Conservation (phyloP, 2,888 invertebrate genomes). For the Ennomos fuscantarius region DNA sequence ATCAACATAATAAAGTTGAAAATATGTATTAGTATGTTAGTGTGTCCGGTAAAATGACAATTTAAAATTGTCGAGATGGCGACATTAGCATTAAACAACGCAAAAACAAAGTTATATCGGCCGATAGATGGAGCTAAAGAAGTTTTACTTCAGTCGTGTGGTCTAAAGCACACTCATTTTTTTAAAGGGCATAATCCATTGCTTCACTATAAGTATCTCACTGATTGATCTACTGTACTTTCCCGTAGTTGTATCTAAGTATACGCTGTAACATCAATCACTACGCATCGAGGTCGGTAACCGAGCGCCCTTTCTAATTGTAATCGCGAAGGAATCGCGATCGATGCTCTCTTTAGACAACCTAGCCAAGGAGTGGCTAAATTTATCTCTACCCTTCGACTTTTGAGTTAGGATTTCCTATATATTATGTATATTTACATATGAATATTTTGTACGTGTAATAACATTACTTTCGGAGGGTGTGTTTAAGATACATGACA, state of each 20-base stretch:
- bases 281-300: slow-evolving; percentile 56
- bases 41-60: too few relatives aligned
- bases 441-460: too few relatives aligned
- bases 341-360: slow-evolving; percentile 44
- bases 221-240: slow-evolving; percentile 6
- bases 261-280: slow-evolving; percentile 57
- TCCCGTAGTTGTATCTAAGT: slow-evolving; percentile 18
- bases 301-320: slow-evolving; percentile 73
- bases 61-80: too few relatives aligned
- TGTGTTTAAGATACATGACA: too few relatives aligned
- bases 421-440: background rate
- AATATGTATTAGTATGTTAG: too few relatives aligned
- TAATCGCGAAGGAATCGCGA: slow-evolving; percentile 58
- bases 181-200: background rate
- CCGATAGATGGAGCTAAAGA: too few relatives aligned
- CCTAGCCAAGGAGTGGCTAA: slow-evolving; percentile 2
- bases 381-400: slow-evolving; percentile 1
- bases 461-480: too few relatives aligned
- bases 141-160: too few relatives aligned
- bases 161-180: background rate
- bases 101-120: too few relatives aligned
- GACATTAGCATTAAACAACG: too few relatives aligned
- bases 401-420: background rate
- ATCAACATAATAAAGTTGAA: too few relatives aligned
- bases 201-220: background rate